phyloP scores from a whole-genome alignment of 2,113 vertebrate species.

The Pachycephala philippinensis region DNA sequence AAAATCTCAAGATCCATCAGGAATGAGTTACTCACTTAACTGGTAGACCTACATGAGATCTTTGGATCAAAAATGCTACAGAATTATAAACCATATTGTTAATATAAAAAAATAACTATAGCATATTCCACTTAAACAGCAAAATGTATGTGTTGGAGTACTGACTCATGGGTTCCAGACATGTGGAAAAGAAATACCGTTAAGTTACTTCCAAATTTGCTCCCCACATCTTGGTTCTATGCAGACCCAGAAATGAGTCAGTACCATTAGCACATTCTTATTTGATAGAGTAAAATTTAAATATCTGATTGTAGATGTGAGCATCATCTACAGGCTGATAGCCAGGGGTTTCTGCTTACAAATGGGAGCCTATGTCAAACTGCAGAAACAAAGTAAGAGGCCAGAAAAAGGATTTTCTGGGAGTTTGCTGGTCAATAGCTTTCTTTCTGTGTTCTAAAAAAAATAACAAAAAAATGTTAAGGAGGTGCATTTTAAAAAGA shows the following conservation, averaged over 20 bases:
- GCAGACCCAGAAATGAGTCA: constrained; percentile 18
- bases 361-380: neutral
- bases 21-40: neutral
- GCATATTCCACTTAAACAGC: neutral
- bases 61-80: neutral
- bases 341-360: neutral
- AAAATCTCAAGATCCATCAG: neutral
- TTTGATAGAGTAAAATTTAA: neutral
- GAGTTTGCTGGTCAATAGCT: neutral
- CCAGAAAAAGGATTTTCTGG: neutral
- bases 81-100: neutral
- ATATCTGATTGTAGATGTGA: neutral
- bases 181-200: constrained; percentile 23
- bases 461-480: neutral
- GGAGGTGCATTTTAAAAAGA: neutral
- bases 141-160: constrained; percentile 25
- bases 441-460: neutral
- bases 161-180: constrained; percentile 44
- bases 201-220: constrained; percentile 20
- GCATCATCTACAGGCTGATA: neutral
- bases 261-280: neutral
- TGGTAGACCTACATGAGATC: neutral
- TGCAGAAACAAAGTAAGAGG: neutral
- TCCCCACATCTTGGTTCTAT: neutral
- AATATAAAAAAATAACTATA: neutral